Evolutionary conservation across 2,888 invertebrate genomes (phyloP).

Genomic region (Rhimphoctona megacephalus): DNA sequence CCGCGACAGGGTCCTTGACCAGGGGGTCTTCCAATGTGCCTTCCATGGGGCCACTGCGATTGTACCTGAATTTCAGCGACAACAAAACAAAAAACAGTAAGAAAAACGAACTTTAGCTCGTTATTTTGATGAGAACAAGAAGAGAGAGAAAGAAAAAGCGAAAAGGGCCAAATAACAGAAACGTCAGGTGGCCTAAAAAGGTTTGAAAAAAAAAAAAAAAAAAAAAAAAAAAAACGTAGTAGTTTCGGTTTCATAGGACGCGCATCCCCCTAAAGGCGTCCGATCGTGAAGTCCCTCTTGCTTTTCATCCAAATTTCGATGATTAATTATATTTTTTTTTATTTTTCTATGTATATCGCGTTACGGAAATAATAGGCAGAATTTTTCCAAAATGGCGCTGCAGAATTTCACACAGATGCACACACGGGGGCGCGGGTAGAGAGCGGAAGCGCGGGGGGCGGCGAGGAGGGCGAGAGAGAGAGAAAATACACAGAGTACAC

Average conservation of each 20-base stretch:
- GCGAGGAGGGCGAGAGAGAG: slow-evolving; percentile 52
- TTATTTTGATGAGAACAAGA: not conserved
- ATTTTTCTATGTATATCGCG: slow-evolving; percentile 53
- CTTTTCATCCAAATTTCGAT: not conserved
- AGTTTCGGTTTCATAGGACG: slow-evolving; percentile 30
- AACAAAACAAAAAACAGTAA: not conserved
- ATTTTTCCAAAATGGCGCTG: slow-evolving; percentile 85
- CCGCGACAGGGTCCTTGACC: slow-evolving; percentile 82
- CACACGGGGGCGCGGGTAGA: slow-evolving; percentile 58
- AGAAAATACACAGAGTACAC: slow-evolving; percentile 50
- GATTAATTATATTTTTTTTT: not conserved
- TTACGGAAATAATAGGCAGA: slow-evolving; percentile 73
- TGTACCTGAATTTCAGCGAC: slow-evolving; percentile 59
- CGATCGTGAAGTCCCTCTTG: not conserved
- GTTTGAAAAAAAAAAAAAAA: too few species aligned
- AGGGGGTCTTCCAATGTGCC: slow-evolving; percentile 82
- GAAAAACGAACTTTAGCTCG: not conserved
- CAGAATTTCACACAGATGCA: slow-evolving; percentile 78
- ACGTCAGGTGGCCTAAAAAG: slow-evolving; percentile 43
- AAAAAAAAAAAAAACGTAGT: slow-evolving; percentile 20
- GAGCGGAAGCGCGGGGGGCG: slow-evolving; percentile 35
- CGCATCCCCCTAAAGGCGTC: slow-evolving; percentile 60
- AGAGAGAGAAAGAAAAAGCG: not conserved
- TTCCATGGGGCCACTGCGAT: slow-evolving; percentile 82
- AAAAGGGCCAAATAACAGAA: slow-evolving; percentile 29